phyloP scores from a whole-genome alignment of 2,797 vertebrate genomes.

The Ispidina lecontei region DNA sequence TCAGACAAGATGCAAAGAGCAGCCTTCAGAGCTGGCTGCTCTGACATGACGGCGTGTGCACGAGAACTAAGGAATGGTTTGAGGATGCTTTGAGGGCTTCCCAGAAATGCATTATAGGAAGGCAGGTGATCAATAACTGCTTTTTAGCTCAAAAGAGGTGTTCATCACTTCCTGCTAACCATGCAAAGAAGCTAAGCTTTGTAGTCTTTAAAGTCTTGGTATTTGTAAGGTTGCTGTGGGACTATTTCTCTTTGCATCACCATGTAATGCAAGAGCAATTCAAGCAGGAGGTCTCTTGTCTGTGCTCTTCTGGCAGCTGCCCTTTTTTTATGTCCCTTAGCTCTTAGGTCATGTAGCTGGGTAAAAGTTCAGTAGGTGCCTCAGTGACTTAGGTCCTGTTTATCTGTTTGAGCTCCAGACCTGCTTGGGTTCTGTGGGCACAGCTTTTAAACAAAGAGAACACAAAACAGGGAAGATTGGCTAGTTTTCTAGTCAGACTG shows the following conservation, averaged over 20 bases:
- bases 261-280: background rate
- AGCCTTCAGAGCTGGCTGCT: background rate
- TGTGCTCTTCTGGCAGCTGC: background rate
- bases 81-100: background rate
- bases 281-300: background rate
- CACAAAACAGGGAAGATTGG: background rate
- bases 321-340: background rate
- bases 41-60: background rate
- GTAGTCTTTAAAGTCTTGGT: background rate
- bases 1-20: background rate
- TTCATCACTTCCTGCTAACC: background rate
- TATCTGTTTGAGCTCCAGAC: background rate
- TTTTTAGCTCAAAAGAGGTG: slow-evolving; percentile 4
- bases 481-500: slow-evolving; percentile 39
- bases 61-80: background rate
- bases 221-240: background rate
- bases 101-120: background rate
- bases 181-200: background rate
- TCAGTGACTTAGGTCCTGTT: background rate
- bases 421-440: background rate
- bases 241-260: background rate
- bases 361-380: background rate
- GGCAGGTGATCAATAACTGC: slow-evolving; percentile 1
- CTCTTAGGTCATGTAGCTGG: background rate
- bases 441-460: background rate